These are phyloP conservation scores for Luperina testacea DNA, from an alignment of 2,888 invertebrate species.

Conservation along the genomic window DNA sequence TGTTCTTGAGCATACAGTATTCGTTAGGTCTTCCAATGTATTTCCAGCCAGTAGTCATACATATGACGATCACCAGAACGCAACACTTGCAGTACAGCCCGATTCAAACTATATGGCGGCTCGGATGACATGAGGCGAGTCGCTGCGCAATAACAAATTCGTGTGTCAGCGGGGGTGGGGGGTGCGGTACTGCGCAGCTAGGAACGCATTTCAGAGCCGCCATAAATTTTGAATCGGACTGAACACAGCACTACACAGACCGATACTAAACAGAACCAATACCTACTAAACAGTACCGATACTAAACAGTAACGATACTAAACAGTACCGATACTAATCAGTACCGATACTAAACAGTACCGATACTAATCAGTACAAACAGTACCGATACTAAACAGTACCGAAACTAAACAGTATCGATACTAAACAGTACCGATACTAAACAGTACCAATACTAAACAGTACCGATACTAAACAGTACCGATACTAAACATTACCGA, in stretches of 20 bases:
- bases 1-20: conserved; percentile 39
- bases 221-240: background rate
- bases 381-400: too few relatives aligned
- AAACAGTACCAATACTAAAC: background rate
- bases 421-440: conserved; percentile 19
- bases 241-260: conserved; percentile 35
- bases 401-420: conserved; percentile 40
- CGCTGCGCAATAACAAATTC: too few relatives aligned
- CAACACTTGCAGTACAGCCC: background rate
- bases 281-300: conserved; percentile 16
- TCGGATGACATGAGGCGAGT: too few relatives aligned
- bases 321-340: conserved; percentile 20
- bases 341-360: conserved; percentile 42
- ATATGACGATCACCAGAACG: background rate
- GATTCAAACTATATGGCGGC: too few relatives aligned
- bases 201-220: background rate
- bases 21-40: conserved; percentile 1
- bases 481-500: conserved; percentile 5
- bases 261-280: too few relatives aligned
- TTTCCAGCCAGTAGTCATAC: background rate
- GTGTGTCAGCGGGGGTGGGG: too few relatives aligned
- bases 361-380: too few relatives aligned
- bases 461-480: conserved; percentile 40
- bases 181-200: background rate
- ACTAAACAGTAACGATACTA: conserved; percentile 20